Conservation (phyloP, 2,797 vertebrate genomes). For the Pseudochaenichthys georgianus region DNA sequence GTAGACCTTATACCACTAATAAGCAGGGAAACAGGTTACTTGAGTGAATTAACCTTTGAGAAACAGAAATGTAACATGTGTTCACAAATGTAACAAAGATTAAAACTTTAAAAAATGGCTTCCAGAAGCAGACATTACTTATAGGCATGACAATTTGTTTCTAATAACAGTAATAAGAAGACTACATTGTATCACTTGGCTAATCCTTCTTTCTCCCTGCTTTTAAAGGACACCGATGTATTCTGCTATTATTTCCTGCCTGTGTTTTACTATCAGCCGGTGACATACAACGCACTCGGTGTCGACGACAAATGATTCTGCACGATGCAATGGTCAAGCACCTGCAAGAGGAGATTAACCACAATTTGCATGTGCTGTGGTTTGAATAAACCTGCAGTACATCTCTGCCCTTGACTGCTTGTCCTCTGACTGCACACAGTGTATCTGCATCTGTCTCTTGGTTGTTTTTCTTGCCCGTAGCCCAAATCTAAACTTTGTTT, state of each 20-base stretch:
- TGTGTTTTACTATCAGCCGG: background rate
- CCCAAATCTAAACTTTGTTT: background rate
- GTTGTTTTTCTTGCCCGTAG: background rate
- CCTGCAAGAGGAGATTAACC: conserved; percentile 21
- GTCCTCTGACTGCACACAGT: conserved; percentile 1
- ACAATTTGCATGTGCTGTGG: conserved; percentile 56
- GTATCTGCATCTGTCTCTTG: conserved; percentile 2
- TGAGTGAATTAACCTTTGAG: background rate
- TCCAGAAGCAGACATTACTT: background rate
- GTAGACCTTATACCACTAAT: too few species aligned
- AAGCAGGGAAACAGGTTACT: background rate
- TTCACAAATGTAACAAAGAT: background rate
- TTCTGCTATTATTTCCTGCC: background rate
- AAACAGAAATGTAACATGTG: background rate
- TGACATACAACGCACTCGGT: conserved; percentile 10
- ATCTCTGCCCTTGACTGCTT: background rate
- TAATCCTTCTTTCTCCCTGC: background rate
- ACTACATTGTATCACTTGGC: background rate
- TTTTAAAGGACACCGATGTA: background rate
- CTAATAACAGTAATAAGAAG: background rate
- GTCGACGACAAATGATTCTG: background rate
- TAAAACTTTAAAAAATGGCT: background rate
- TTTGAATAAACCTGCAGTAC: background rate
- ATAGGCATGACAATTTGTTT: background rate
- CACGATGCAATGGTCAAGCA: conserved; percentile 39